Conservation (phyloP, 1,140 invertebrate genomes). For the Camponotus pennsylvanicus region DNA sequence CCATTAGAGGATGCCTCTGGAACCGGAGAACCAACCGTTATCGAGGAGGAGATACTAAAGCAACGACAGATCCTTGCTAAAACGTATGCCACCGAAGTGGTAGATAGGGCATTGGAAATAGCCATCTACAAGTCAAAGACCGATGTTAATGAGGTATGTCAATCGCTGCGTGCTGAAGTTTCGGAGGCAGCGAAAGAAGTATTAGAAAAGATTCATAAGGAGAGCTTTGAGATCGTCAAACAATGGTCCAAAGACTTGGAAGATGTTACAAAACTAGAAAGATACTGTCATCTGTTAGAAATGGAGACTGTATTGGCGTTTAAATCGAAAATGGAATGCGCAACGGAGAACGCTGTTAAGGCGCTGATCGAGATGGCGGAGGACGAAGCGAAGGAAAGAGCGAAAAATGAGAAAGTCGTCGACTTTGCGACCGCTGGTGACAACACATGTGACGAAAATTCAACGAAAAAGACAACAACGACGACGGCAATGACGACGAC, state of each 20-base stretch:
- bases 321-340: conserved; percentile 81
- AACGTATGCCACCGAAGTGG: conserved; percentile 83
- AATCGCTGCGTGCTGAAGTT: conserved; percentile 81
- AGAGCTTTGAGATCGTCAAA: conserved; percentile 80
- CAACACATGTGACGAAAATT: conserved; percentile 43
- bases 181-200: conserved; percentile 82
- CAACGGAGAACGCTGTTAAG: conserved; percentile 84
- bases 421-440: neutral
- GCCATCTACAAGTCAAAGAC: conserved; percentile 85
- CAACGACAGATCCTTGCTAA: conserved; percentile 75
- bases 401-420: conserved; percentile 66
- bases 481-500: neutral
- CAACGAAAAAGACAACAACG: neutral
- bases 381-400: conserved; percentile 82
- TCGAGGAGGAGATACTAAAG: conserved; percentile 58
- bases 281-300: conserved; percentile 79
- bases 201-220: conserved; percentile 81
- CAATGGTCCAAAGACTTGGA: conserved; percentile 71
- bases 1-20: neutral
- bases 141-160: conserved; percentile 84
- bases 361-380: conserved; percentile 85
- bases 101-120: conserved; percentile 84
- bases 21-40: conserved; percentile 6
- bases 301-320: conserved; percentile 81
- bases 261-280: conserved; percentile 75